Evolutionary conservation across 2,113 vertebrate species (phyloP).

Genomic region (Labeo rohita): DNA sequence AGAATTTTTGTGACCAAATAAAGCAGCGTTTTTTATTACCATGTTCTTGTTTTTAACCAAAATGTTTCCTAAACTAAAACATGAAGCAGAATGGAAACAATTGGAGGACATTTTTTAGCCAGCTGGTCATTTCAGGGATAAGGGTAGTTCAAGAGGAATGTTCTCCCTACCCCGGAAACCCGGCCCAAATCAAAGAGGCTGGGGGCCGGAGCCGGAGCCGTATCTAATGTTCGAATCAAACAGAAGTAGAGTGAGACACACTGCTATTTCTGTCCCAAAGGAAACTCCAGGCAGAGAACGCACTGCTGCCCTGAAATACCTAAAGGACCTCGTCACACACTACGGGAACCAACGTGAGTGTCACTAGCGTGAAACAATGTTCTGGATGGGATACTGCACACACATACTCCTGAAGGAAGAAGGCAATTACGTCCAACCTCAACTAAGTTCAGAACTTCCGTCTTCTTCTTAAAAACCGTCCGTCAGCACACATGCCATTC

Average conservation of each 20-base stretch:
- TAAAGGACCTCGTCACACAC: constrained; percentile 54
- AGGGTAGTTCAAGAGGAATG: constrained; percentile 62
- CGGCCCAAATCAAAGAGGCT: constrained; percentile 57
- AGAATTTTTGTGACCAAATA: neutral
- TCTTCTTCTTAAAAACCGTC: constrained; percentile 34
- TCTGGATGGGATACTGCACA: neutral
- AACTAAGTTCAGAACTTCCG: constrained; percentile 15
- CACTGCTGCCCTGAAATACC: constrained; percentile 62
- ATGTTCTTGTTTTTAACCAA: neutral
- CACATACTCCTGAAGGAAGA: neutral
- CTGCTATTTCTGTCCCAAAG: constrained; percentile 63
- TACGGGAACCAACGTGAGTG: constrained; percentile 3
- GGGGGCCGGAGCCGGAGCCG: constrained; percentile 15
- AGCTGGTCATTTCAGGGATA: constrained; percentile 49
- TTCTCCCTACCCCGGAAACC: constrained; percentile 51
- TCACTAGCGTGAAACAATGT: neutral
- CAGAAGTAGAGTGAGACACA: constrained; percentile 43
- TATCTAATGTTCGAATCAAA: constrained; percentile 66
- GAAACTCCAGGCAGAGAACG: constrained; percentile 62
- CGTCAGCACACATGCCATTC: constrained; percentile 40
- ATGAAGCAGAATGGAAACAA: constrained; percentile 46
- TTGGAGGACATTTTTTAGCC: constrained; percentile 49
- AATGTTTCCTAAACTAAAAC: constrained; percentile 24
- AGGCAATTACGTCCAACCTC: neutral
- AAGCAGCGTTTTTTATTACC: neutral